Percentiles rank a stretch among this genome's conserved stretches.
Evolutionary conservation across 2,888 invertebrate species (phyloP).

Genomic region (Atherix ibis): DNA sequence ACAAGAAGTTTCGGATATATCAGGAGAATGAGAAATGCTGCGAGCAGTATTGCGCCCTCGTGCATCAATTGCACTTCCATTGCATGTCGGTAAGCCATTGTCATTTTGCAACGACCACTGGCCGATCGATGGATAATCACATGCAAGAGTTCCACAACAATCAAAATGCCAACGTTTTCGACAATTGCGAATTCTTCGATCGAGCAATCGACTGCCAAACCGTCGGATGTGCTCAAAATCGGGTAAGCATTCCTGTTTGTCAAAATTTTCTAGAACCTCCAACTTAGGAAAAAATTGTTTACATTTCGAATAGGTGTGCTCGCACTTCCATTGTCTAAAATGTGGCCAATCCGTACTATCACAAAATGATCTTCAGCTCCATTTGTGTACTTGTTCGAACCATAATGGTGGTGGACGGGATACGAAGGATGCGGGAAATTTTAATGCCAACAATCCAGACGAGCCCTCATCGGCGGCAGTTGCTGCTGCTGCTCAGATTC

Average conservation of each 20-base stretch:
- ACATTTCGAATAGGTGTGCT: conserved; percentile 39
- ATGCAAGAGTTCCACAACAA: conserved; percentile 71
- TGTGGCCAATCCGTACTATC: conserved; percentile 55
- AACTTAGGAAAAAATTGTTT: neutral
- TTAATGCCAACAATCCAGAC: too few species aligned
- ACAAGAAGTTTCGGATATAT: conserved; percentile 12
- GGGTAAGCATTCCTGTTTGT: neutral
- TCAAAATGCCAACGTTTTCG: conserved; percentile 35
- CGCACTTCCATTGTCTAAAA: conserved; percentile 61
- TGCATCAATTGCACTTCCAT: conserved; percentile 65
- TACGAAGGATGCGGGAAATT: too few species aligned
- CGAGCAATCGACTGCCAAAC: conserved; percentile 52
- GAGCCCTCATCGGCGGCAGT: too few species aligned
- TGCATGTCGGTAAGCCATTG: conserved; percentile 58
- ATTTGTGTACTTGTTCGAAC: too few species aligned
- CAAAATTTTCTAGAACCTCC: neutral
- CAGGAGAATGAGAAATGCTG: conserved; percentile 42
- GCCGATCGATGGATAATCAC: conserved; percentile 63
- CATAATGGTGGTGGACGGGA: too few species aligned
- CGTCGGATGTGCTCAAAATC: conserved; percentile 36
- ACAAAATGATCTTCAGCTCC: too few species aligned
- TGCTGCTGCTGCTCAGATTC: too few species aligned
- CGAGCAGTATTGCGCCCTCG: conserved; percentile 54
- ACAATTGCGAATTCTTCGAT: conserved; percentile 76
- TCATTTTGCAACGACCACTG: conserved; percentile 65